phyloP scores from a whole-genome alignment of 1,140 invertebrate genomes.

The Phymastichus coffea region DNA sequence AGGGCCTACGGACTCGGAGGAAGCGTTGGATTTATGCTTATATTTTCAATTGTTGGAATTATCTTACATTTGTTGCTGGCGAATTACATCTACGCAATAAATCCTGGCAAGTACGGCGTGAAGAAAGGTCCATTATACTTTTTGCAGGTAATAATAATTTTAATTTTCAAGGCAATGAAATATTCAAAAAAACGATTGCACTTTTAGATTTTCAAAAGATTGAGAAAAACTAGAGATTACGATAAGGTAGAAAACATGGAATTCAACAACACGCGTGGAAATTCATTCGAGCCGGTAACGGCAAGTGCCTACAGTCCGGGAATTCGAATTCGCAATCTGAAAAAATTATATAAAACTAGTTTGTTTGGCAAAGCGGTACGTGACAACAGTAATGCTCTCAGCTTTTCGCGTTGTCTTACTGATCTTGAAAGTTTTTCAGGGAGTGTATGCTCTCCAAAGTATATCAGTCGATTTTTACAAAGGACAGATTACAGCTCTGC shows the following conservation, averaged over 20 bases:
- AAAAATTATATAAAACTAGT: slow-evolving; percentile 43
- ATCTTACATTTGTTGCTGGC: slow-evolving; percentile 53
- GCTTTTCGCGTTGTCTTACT: background rate
- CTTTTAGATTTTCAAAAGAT: slow-evolving; percentile 8
- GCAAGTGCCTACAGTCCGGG: slow-evolving; percentile 37
- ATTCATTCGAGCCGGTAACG: slow-evolving; percentile 45
- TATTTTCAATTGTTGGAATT: slow-evolving; percentile 54
- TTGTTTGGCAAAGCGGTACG: slow-evolving; percentile 39
- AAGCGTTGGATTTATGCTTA: slow-evolving; percentile 50
- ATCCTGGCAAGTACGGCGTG: slow-evolving; percentile 58
- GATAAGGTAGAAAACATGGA: slow-evolving; percentile 13
- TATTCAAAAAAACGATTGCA: no score
- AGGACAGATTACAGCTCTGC: slow-evolving; percentile 67
- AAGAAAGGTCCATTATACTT: slow-evolving; percentile 58
- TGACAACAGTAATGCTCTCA: background rate
- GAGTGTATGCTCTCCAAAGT: slow-evolving; percentile 44
- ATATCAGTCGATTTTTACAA: slow-evolving; percentile 65
- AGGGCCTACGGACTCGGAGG: slow-evolving; percentile 56
- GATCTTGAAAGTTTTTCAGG: slow-evolving; percentile 23
- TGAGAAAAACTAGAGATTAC: background rate
- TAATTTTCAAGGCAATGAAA: no score
- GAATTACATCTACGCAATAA: slow-evolving; percentile 57
- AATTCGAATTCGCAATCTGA: slow-evolving; percentile 49
- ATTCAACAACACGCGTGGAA: slow-evolving; percentile 32
- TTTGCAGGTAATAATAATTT: slow-evolving; percentile 43